Base-by-base conservation (phyloP, 2,888 invertebrate genomes). In the Drosophila quasianomalipes region DNA sequence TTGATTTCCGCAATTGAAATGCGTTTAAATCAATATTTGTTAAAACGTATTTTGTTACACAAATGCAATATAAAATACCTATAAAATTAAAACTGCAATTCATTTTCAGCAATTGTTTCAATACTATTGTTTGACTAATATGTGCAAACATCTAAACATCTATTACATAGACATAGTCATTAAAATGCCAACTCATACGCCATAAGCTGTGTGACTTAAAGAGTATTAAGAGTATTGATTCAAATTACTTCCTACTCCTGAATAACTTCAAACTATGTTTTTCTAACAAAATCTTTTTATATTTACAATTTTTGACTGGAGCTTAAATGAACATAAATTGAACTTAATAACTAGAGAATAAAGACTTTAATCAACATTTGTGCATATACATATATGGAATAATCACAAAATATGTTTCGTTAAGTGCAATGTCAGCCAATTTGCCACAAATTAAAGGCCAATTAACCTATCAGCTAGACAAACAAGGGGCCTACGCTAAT, bases 371-470 rank as follows among this genome's bases (percentile, higher is more conserved):
- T 39, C 33, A 62, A 28, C 39, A n/a, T 39, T 39, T 26, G 30
- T 30, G 52, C 28, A 4, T 1, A 51, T 58, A 33, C 16, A 35
- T 19, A 35, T 19, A 3, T 31, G 19, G 44, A n/a, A 63, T 35
- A 66, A 30, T n/a, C 60, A 61, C 30, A 59, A 52, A 59, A 60
- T 69, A 37, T 61, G 60, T 19, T 7, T 35, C 30, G 63, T 55
- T 73, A 51, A 72, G 37, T 52, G 63, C 55, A 63, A 52, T 66
- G 51, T 64, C 61, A 65, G 59, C 59, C 72, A 89, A 82, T 91
- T 91, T 77, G 85, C 89, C 81, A 76, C 72, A 75, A 85, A 85
- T 90, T 85, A 83, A 82, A 71, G 74, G 74, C 83, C 87, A 87
- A 90, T 87, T 87, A 87, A 83, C 73, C 77, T 79, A 79, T 90